Percentiles rank a stretch among this genome's conserved stretches.
Conservation (phyloP, 1,140 invertebrate species). For the Muscidifurax raptorellus region DNA sequence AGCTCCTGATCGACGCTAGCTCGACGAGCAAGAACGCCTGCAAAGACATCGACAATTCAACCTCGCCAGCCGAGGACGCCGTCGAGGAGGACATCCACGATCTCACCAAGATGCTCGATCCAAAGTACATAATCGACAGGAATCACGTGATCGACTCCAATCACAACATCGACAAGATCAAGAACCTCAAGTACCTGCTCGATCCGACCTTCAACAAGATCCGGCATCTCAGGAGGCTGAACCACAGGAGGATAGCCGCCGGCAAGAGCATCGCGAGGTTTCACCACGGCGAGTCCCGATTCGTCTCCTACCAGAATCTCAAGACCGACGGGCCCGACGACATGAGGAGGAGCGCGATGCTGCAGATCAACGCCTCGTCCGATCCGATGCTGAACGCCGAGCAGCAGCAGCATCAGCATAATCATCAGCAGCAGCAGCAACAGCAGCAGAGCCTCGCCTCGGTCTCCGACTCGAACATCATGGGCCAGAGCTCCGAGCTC, state of each 20-base stretch:
- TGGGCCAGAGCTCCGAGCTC: conserved; percentile 54
- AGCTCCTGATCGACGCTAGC: no score
- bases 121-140: conserved; percentile 66
- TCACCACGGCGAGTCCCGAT: conserved; percentile 62
- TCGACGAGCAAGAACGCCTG: conserved; percentile 59
- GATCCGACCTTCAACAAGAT: conserved; percentile 72
- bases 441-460: conserved; percentile 67
- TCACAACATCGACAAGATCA: conserved; percentile 71
- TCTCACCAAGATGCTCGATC: conserved; percentile 70
- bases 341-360: conserved; percentile 55
- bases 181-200: conserved; percentile 68
- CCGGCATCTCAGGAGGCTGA: conserved; percentile 65
- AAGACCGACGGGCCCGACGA: conserved; percentile 57
- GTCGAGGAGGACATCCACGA: conserved; percentile 69
- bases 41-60: no score
- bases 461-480: conserved; percentile 69
- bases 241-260: conserved; percentile 61
- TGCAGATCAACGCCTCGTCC: conserved; percentile 66
- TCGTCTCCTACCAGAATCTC: conserved; percentile 70
- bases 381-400: conserved; percentile 66
- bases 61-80: no score
- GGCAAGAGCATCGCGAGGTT: conserved; percentile 58
- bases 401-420: no score
- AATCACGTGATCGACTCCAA: conserved; percentile 70
- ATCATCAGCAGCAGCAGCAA: no score